Percentiles rank a stretch among this genome's conserved stretches.
These are phyloP conservation scores for Digitonthophagus gazella DNA, from an alignment of 2,888 invertebrate species.

Conservation along the genomic window DNA sequence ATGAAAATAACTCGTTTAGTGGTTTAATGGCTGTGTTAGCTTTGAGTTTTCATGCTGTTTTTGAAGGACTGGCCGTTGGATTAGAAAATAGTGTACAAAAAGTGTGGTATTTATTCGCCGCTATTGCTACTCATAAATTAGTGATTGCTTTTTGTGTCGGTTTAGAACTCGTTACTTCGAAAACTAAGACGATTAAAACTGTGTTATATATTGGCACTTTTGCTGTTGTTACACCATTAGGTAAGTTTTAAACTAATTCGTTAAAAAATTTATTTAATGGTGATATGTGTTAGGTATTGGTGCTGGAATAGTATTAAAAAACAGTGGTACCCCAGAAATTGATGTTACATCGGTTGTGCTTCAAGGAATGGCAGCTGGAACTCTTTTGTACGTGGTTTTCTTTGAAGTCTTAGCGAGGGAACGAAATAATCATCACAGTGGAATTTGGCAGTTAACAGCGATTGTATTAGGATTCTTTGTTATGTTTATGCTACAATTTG, in stretches of 20 bases:
- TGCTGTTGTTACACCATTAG: constrained; percentile 65
- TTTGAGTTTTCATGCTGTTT: constrained; percentile 66
- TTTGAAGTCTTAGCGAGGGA: constrained; percentile 79
- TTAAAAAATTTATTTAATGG: neutral
- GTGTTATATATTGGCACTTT: constrained; percentile 61
- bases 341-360: constrained; percentile 56
- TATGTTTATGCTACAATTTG: constrained; percentile 56
- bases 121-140: constrained; percentile 66
- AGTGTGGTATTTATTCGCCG: constrained; percentile 62
- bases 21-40: constrained; percentile 64
- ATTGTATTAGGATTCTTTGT: constrained; percentile 59
- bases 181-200: constrained; percentile 52
- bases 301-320: constrained; percentile 59
- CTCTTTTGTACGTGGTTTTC: constrained; percentile 76
- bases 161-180: constrained; percentile 60
- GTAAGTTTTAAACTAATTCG: constrained; percentile 37
- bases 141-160: constrained; percentile 68
- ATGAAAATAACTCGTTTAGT: constrained; percentile 51
- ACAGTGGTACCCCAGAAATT: constrained; percentile 44
- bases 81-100: constrained; percentile 58
- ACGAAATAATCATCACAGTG: constrained; percentile 58
- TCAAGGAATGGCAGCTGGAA: constrained; percentile 76
- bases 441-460: constrained; percentile 57
- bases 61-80: constrained; percentile 68
- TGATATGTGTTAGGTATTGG: constrained; percentile 56